Evolutionary conservation across 1,140 invertebrate genomes (phyloP).

Genomic region (Andrena cerasifolii): DNA sequence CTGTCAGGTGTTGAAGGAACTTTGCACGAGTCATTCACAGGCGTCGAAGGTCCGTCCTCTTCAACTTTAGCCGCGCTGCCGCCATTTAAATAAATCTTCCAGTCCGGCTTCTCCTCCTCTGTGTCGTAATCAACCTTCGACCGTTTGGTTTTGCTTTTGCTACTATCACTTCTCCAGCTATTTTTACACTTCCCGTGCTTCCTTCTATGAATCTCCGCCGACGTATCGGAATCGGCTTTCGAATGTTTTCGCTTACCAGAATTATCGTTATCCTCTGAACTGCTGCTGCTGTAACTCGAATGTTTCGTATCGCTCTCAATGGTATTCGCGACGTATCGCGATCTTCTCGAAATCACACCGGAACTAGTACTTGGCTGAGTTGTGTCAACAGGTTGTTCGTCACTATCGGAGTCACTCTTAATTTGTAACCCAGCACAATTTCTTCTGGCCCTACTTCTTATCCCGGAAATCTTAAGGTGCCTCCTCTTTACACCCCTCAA

Average conservation of each 20-base stretch:
- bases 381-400: constrained; percentile 67
- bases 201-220: constrained; percentile 53
- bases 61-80: constrained; percentile 33
- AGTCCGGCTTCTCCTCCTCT: constrained; percentile 21
- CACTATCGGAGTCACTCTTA: constrained; percentile 68
- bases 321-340: constrained; percentile 62
- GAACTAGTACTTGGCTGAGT: constrained; percentile 80
- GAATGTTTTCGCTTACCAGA: constrained; percentile 54
- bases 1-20: constrained; percentile 73
- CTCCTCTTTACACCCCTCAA: constrained; percentile 74
- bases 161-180: constrained; percentile 21
- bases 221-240: constrained; percentile 68
- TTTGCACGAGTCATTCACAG: constrained; percentile 63
- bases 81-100: constrained; percentile 33
- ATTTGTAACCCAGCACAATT: constrained; percentile 69
- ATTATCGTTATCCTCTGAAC: constrained; percentile 49
- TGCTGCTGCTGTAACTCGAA: constrained; percentile 68
- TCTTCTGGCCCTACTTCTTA: constrained; percentile 62
- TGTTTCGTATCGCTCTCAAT: constrained; percentile 65
- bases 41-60: constrained; percentile 58
- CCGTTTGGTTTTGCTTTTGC: constrained; percentile 61
- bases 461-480: constrained; percentile 55
- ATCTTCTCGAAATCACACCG: constrained; percentile 73
- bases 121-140: constrained; percentile 50
- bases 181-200: constrained; percentile 67